Percentiles rank a stretch among this genome's conserved stretches.
Evolutionary conservation across 2,113 vertebrate genomes (phyloP).

Genomic region (Gymnobelideus leadbeateri): DNA sequence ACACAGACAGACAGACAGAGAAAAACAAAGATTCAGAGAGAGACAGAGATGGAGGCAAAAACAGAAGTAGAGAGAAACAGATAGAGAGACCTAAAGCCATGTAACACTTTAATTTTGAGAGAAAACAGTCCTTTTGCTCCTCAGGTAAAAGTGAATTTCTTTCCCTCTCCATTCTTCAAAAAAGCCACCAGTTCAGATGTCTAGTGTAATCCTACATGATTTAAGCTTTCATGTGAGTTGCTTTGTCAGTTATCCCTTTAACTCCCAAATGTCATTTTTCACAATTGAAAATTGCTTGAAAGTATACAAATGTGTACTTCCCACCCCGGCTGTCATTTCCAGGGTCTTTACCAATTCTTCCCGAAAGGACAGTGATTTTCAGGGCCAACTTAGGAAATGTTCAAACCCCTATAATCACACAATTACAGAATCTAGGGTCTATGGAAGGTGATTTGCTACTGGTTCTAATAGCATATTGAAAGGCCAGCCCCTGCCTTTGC

Average conservation of each 20-base stretch:
- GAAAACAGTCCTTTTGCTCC: not conserved
- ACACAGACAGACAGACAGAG: not conserved
- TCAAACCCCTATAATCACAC: constrained; percentile 56
- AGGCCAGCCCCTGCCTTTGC: constrained; percentile 22
- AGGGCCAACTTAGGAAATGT: constrained; percentile 53
- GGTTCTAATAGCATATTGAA: constrained; percentile 49
- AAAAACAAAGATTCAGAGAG: not conserved
- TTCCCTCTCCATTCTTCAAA: not conserved
- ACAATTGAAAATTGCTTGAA: constrained; percentile 64
- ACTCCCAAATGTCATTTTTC: constrained; percentile 40
- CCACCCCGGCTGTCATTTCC: constrained; percentile 44
- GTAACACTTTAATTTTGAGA: constrained; percentile 4
- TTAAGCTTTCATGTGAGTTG: constrained; percentile 31
- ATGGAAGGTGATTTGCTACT: constrained; percentile 57
- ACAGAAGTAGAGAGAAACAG: not conserved
- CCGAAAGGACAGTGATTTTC: constrained; percentile 63
- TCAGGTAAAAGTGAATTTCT: not conserved
- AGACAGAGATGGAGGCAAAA: not conserved
- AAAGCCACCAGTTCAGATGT: constrained; percentile 52
- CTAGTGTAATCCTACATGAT: constrained; percentile 33
- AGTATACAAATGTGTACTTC: constrained; percentile 58
- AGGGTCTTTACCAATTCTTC: constrained; percentile 55
- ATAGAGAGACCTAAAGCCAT: not conserved
- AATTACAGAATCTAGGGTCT: constrained; percentile 68
- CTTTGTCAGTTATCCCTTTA: constrained; percentile 56